Base-by-base conservation (phyloP, 2,888 invertebrate genomes). In the Entomobrya multifasciata region DNA sequence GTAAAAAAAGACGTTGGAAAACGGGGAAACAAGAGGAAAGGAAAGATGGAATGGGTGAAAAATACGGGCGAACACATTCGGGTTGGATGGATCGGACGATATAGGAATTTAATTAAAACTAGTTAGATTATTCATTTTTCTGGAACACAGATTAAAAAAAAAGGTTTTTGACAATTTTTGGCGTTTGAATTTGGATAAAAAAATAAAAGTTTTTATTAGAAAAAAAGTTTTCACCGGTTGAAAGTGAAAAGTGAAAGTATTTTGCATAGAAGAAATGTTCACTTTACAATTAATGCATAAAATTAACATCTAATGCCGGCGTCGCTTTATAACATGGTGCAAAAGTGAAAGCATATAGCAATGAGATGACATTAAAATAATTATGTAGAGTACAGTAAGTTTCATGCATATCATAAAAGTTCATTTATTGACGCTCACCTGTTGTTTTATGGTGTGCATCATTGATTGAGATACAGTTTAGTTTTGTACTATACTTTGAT, bases 201-300 rank as follows among this genome's bases (percentile, higher is more conserved):
- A 27, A n/a, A 74, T 17, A 70, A 65, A 49, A 70, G 80, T 80
- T 70, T 74, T 70, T 67, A 70, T 80, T 70, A 70, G 80, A 55
- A 80, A 80, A 80, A 47, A 44, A 57, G 30, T 2, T 27, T n/a
- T 17, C 15, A n/a, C n/a, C n/a, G n/a, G n/a, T n/a, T n/a, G n/a
- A n/a, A n/a, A n/a, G n/a, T n/a, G n/a, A n/a, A n/a, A n/a, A n/a
- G n/a, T n/a, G n/a, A n/a, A n/a, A n/a, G n/a, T n/a, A n/a, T n/a
- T n/a, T n/a, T n/a, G n/a, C n/a, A n/a, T n/a, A n/a, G n/a, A n/a
- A n/a, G n/a, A n/a, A n/a, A n/a, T n/a, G n/a, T n/a, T n/a, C n/a
- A n/a, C n/a, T n/a, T n/a, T n/a, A n/a, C n/a, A n/a, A n/a, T n/a
- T n/a, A n/a, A n/a, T n/a, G n/a, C n/a, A n/a, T n/a, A n/a, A n/a